These are phyloP conservation scores for Platalea minor DNA, from an alignment of 2,797 vertebrate species.

Conservation along the genomic window DNA sequence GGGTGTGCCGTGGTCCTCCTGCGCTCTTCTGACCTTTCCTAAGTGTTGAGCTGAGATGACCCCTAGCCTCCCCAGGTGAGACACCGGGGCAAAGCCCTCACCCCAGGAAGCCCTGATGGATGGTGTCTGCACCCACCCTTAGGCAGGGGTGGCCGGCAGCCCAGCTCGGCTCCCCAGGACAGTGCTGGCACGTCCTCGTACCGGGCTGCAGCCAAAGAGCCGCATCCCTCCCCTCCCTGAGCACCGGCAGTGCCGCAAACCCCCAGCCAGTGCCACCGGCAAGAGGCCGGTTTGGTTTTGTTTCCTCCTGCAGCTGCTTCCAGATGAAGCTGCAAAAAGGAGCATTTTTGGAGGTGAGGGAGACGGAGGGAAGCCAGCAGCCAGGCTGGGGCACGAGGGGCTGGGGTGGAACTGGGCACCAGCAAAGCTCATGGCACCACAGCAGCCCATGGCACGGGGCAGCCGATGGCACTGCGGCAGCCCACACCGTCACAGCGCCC, in stretches of 20 bases:
- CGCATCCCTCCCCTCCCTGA: rapidly evolving
- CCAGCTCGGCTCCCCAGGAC: not conserved
- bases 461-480: not conserved
- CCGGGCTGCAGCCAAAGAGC: rapidly evolving
- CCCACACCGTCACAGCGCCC: not conserved
- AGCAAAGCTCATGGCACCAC: too few relatives aligned
- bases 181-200: rapidly evolving
- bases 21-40: rapidly evolving
- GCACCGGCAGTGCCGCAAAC: rapidly evolving
- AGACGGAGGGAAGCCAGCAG: not conserved
- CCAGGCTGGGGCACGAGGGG: not conserved
- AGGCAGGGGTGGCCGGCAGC: not conserved
- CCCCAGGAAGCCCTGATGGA: not conserved
- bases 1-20: rapidly evolving
- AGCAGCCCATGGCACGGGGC: not conserved
- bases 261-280: not conserved
- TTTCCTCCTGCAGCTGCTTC: not conserved
- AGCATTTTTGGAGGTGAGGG: not conserved
- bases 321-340: not conserved
- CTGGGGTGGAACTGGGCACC: not conserved
- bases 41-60: not conserved
- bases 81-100: not conserved
- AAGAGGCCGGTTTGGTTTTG: not conserved
- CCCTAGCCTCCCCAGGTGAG: not conserved
- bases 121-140: not conserved